phyloP scores from a whole-genome alignment of 2,797 vertebrate species.

The Darevskia mixta region DNA sequence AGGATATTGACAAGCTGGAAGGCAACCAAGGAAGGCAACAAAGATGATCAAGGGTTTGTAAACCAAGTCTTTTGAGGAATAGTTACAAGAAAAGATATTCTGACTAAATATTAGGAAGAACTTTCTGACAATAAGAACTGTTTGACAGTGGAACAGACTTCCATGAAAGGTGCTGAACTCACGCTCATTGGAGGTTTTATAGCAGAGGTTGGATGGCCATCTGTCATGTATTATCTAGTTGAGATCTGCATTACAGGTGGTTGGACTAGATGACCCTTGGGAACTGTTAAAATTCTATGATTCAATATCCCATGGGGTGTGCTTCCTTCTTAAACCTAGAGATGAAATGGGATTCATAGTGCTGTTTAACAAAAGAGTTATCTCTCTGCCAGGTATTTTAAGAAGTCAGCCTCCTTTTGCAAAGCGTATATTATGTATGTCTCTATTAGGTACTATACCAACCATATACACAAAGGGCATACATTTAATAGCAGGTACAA shows the following conservation, averaged over 20 bases:
- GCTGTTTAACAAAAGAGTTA: neutral
- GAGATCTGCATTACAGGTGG: too few relatives aligned
- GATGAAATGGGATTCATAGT: neutral
- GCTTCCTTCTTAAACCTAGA: neutral
- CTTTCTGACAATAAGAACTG: too few relatives aligned
- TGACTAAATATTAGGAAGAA: too few relatives aligned
- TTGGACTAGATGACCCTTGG: neutral
- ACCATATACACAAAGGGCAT: neutral
- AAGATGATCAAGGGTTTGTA: neutral
- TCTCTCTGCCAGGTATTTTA: neutral
- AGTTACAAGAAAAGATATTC: too few relatives aligned
- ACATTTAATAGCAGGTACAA: conserved; percentile 44
- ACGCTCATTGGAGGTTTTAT: too few relatives aligned
- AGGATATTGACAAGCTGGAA: too few relatives aligned
- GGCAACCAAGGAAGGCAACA: too few relatives aligned
- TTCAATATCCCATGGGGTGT: neutral
- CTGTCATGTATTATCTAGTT: too few relatives aligned
- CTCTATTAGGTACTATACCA: neutral
- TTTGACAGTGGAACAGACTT: too few relatives aligned
- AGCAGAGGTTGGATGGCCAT: too few relatives aligned
- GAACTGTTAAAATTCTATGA: neutral
- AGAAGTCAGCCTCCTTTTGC: rapidly evolving
- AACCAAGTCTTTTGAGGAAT: too few relatives aligned
- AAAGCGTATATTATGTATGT: neutral
- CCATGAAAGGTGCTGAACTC: too few relatives aligned